Base-by-base conservation (phyloP, 2,113 vertebrate species). In the Aix galericulata region DNA sequence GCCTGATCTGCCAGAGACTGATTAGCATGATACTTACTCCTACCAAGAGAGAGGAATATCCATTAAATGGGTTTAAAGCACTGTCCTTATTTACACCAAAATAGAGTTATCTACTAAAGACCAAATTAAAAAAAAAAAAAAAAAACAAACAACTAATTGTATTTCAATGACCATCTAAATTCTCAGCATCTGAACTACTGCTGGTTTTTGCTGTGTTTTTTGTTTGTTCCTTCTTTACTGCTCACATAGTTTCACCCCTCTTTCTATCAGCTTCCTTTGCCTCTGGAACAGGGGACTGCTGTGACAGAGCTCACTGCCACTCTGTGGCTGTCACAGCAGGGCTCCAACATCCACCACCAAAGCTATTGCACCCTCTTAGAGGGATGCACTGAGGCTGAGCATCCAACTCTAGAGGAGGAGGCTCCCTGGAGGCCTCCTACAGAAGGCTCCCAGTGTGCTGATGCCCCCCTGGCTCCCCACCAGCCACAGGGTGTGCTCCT, bases 21-120 rank as follows among this genome's bases (percentile, higher is more conserved):
- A 93, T 97, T 93, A 93, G 77, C 77, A 82, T 48, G 56, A 58
- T 63, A 71, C 56, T 94, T 91, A 69, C 21, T 86, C 81, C 72
- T 75, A 32, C 66, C 48, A 48, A 22, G 46, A 88, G 68, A 77
- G 18, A 68, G 32, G 56, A 86, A 84, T 93, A 91, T 86, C 73
- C 83, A 75, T 58, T 91, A 93, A 92, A 84, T 91, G 14, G 60
- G 56, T 77, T 95, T 95, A 88, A 91, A 88, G 40, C 6, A 13
- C 34, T 50, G 66, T 95, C 95, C 93, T 79, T 75, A 58, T 64
- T 82, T 88, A 89, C 77, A 93, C 62, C 13, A 53, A 68, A 1
- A 79, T 50, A 76, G 20, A 74, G 16, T 67, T 78, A 68, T 11
- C 77, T 68, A 48, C 66, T 56, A 48, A 86, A 86, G 40, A 68